A percentile compares a stretch with the other conserved stretches of the same genome.
Evolutionary conservation across 2,797 vertebrate genomes (phyloP).

Genomic region (Spinibarbus caldwelli): DNA sequence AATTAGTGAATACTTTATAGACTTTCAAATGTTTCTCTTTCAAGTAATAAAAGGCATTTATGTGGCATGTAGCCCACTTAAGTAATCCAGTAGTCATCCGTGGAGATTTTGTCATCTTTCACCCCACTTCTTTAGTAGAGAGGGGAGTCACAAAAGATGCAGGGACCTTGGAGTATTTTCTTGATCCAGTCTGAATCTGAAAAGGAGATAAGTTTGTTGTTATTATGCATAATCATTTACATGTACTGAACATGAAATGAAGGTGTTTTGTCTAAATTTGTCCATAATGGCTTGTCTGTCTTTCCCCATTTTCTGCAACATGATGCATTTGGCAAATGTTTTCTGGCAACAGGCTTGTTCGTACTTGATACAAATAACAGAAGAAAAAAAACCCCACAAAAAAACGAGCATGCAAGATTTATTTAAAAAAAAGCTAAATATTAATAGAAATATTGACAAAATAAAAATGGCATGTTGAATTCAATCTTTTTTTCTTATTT

Average conservation of each 20-base stretch:
- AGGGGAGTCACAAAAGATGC: constrained; percentile 92
- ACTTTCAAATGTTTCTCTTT: constrained; percentile 18
- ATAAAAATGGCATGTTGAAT: not conserved
- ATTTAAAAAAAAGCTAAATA: not conserved
- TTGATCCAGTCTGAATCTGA: constrained; percentile 96
- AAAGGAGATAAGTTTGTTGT: not conserved
- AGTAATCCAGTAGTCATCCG: constrained; percentile 7
- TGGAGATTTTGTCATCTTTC: constrained; percentile 13
- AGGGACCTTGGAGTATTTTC: constrained; percentile 89
- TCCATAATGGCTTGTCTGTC: not conserved
- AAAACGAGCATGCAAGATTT: not conserved
- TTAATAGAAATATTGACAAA: not conserved
- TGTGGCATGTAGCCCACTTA: not conserved
- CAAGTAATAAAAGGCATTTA: constrained; percentile 27
- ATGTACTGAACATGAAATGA: not conserved
- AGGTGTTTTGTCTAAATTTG: not conserved
- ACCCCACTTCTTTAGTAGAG: constrained; percentile 72
- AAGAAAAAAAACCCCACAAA: not conserved
- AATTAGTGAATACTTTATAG: constrained; percentile 28
- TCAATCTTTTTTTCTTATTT: too few species aligned
- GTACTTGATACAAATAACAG: not conserved
- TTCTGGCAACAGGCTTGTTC: not conserved
- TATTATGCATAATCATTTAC: not conserved
- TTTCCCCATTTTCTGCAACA: not conserved
- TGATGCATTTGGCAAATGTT: not conserved